Percentiles rank a stretch among this genome's conserved stretches.
These are phyloP conservation scores for Pediacus dermestoides DNA, from an alignment of 2,888 invertebrate genomes.

Conservation along the genomic window DNA sequence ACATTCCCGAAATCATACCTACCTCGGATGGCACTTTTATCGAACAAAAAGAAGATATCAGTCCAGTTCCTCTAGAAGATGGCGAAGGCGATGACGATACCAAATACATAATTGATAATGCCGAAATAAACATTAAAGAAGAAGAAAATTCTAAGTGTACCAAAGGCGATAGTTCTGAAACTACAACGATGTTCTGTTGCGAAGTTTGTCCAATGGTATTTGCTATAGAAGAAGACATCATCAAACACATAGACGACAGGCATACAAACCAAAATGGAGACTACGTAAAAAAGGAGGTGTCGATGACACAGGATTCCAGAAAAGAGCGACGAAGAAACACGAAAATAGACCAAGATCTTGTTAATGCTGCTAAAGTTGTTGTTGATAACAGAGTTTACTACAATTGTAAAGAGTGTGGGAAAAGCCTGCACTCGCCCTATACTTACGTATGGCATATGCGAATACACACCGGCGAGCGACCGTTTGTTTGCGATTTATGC, in stretches of 20 bases:
- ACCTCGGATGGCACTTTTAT: slow-evolving; percentile 11
- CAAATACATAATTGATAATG: no score
- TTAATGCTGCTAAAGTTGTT: slow-evolving; percentile 46
- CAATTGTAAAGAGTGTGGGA: slow-evolving; percentile 57
- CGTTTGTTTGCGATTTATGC: slow-evolving; percentile 64
- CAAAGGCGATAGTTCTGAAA: no score
- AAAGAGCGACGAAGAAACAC: slow-evolving; percentile 32
- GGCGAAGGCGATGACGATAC: no score
- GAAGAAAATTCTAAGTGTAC: no score
- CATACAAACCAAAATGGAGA: slow-evolving; percentile 30
- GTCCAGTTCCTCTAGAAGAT: slow-evolving; percentile 10
- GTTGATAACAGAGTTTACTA: slow-evolving; percentile 56
- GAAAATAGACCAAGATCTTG: slow-evolving; percentile 48
- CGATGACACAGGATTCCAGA: slow-evolving; percentile 8
- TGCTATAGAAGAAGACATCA: slow-evolving; percentile 34
- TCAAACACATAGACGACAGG: slow-evolving; percentile 33
- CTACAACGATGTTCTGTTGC: no score
- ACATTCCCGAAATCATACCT: no score
- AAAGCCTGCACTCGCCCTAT: slow-evolving; percentile 59
- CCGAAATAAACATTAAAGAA: no score
- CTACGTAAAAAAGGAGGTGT: slow-evolving; percentile 12
- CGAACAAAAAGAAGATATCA: slow-evolving; percentile 11
- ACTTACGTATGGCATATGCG: slow-evolving; percentile 61
- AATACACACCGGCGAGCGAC: slow-evolving; percentile 64
- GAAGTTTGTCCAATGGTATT: slow-evolving; percentile 38